Conservation (phyloP, 2,113 vertebrate species). For the Perca schrenkii region DNA sequence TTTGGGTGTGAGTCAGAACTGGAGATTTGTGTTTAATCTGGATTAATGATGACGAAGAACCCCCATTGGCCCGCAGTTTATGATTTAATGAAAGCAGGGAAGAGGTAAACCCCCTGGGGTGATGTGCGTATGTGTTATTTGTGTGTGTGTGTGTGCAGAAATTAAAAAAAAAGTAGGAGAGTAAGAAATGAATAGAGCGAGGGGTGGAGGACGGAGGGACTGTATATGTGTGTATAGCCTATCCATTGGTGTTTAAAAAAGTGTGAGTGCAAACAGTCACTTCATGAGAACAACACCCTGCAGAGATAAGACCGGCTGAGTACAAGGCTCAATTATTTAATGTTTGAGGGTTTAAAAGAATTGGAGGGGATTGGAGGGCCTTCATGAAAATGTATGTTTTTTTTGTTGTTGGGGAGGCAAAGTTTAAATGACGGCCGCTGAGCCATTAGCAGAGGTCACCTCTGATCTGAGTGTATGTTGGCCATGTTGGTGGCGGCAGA, state of each 20-base stretch:
- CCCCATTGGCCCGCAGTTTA: conserved; percentile 59
- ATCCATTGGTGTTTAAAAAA: conserved; percentile 22
- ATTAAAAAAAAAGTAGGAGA: conserved; percentile 30
- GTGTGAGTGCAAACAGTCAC: conserved; percentile 45
- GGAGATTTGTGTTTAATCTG: conserved; percentile 76
- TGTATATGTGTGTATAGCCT: conserved; percentile 1
- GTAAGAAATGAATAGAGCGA: conserved; percentile 46
- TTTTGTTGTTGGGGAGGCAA: conserved; percentile 30
- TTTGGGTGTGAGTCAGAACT: conserved; percentile 56
- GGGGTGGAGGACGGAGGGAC: not conserved
- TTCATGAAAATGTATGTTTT: conserved; percentile 57
- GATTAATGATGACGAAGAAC: conserved; percentile 72
- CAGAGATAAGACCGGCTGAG: conserved; percentile 74
- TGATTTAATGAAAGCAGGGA: conserved; percentile 74
- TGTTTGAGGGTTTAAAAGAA: conserved; percentile 65
- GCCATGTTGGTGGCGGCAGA: conserved; percentile 13
- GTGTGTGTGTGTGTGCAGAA: conserved; percentile 27
- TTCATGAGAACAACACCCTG: conserved; percentile 62
- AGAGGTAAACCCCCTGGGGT: conserved; percentile 51
- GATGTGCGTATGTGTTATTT: conserved; percentile 18
- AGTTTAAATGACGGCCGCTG: conserved; percentile 38
- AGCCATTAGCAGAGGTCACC: conserved; percentile 51
- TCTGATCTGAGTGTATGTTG: conserved; percentile 46
- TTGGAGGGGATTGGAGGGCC: conserved; percentile 37
- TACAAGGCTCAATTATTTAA: conserved; percentile 75